These are phyloP conservation scores for Carassius gibelio DNA, from an alignment of 2,113 vertebrate genomes.

Conservation along the genomic window DNA sequence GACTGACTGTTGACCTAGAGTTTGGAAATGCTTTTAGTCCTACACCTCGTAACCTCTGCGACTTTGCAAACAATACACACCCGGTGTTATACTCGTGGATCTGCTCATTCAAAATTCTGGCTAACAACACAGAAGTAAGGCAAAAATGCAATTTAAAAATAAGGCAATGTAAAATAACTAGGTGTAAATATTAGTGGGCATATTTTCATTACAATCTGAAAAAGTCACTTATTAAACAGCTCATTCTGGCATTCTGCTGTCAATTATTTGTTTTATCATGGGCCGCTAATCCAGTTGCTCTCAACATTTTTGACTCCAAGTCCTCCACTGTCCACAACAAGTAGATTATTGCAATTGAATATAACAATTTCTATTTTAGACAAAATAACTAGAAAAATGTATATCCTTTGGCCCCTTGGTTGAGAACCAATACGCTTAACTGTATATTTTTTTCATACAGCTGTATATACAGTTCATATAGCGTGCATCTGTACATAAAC, in stretches of 20 bases:
- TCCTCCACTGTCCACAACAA: background rate
- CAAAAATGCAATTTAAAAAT: background rate
- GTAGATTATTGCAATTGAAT: background rate
- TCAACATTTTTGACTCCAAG: too few species aligned
- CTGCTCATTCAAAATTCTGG: conserved; percentile 28
- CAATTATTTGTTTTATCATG: background rate
- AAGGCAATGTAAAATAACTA: background rate
- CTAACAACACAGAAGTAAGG: conserved; percentile 4
- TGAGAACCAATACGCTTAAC: background rate
- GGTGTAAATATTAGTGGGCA: background rate
- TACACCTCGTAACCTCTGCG: conserved; percentile 41
- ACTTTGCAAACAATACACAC: conserved; percentile 52
- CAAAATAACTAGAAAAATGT: too few species aligned
- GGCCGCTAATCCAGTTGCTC: too few species aligned
- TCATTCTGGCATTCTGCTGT: background rate
- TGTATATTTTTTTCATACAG: background rate
- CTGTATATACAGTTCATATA: too few species aligned
- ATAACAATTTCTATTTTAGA: background rate
- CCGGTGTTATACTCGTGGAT: conserved; percentile 13
- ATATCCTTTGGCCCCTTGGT: too few species aligned
- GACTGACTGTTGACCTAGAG: conserved; percentile 49
- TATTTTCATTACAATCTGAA: background rate
- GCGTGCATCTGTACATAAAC: too few species aligned
- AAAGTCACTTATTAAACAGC: background rate
- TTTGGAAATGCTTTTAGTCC: conserved; percentile 54